phyloP scores from a whole-genome alignment of 2,888 invertebrate species.

The Clanis bilineata region DNA sequence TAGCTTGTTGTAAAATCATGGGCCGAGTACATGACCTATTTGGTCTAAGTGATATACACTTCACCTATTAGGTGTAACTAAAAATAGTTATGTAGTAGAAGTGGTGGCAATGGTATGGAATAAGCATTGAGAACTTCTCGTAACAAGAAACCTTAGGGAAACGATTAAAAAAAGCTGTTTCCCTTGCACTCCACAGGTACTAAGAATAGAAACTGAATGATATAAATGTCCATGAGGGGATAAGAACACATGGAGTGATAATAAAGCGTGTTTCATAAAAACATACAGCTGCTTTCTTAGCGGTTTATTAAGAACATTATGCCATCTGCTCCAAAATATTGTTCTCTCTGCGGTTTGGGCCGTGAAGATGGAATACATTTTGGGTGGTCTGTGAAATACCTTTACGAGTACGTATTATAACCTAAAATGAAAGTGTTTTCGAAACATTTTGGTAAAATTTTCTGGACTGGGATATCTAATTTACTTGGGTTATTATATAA shows the following conservation, averaged over 20 bases:
- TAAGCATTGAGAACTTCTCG: background rate
- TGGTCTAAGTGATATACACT: too few species aligned
- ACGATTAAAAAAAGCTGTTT: conserved; percentile 4
- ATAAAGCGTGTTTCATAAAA: conserved; percentile 31
- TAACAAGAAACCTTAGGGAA: background rate
- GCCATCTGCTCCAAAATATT: background rate
- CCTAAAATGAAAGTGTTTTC: too few species aligned
- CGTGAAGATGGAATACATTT: background rate
- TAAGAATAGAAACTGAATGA: conserved; percentile 9
- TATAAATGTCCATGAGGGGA: conserved; percentile 26
- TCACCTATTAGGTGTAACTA: too few species aligned
- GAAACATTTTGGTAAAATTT: too few species aligned
- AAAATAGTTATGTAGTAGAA: background rate
- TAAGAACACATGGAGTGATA: conserved; percentile 37
- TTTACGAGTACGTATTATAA: too few species aligned
- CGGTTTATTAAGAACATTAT: conserved; percentile 36
- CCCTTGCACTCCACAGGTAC: background rate
- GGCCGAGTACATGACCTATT: too few species aligned
- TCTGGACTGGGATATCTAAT: too few species aligned
- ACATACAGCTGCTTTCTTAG: conserved; percentile 36
- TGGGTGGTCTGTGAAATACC: background rate
- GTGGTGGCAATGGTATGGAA: background rate
- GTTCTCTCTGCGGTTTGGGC: background rate
- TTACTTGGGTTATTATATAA: too few species aligned
- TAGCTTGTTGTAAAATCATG: too few species aligned